These are phyloP conservation scores for Panagrolaimus sp. DNA, from an alignment of 1,140 invertebrate species.

Conservation along the genomic window DNA sequence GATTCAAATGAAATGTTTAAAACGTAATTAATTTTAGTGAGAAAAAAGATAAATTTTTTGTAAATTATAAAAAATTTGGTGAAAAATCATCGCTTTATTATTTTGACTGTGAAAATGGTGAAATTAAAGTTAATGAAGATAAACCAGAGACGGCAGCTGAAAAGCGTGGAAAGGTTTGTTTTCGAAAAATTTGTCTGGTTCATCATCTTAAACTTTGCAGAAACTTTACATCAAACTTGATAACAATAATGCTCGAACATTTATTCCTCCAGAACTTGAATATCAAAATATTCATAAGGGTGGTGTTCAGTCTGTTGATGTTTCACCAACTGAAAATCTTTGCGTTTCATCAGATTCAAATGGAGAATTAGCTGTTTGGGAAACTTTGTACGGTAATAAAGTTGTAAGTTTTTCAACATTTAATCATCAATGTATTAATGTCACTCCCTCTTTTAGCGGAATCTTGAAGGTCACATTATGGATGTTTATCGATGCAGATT, in stretches of 20 bases:
- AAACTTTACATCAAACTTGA: neutral
- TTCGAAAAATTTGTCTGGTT: too few relatives aligned
- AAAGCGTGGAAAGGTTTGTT: neutral
- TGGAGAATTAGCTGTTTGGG: slow-evolving; percentile 24
- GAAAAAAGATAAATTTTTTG: neutral
- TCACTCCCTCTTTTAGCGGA: slow-evolving; percentile 9
- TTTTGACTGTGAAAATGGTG: neutral
- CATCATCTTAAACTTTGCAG: too few relatives aligned
- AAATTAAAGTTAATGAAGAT: neutral
- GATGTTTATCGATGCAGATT: slow-evolving; percentile 70
- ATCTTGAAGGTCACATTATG: slow-evolving; percentile 67
- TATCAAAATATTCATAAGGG: slow-evolving; percentile 21
- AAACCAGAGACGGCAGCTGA: neutral
- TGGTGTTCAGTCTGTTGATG: slow-evolving; percentile 12
- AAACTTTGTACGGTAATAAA: neutral
- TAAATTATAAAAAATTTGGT: neutral
- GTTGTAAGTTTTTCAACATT: slow-evolving; percentile 15
- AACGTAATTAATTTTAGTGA: neutral
- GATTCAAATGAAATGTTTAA: neutral
- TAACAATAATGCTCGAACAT: neutral
- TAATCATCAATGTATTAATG: neutral
- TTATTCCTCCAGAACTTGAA: slow-evolving; percentile 17
- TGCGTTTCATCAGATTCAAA: slow-evolving; percentile 10
- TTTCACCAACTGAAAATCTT: slow-evolving; percentile 17
- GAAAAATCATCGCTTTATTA: neutral